These are phyloP conservation scores for Semibalanus balanoides DNA, from an alignment of 1,140 invertebrate species.

Conservation along the genomic window DNA sequence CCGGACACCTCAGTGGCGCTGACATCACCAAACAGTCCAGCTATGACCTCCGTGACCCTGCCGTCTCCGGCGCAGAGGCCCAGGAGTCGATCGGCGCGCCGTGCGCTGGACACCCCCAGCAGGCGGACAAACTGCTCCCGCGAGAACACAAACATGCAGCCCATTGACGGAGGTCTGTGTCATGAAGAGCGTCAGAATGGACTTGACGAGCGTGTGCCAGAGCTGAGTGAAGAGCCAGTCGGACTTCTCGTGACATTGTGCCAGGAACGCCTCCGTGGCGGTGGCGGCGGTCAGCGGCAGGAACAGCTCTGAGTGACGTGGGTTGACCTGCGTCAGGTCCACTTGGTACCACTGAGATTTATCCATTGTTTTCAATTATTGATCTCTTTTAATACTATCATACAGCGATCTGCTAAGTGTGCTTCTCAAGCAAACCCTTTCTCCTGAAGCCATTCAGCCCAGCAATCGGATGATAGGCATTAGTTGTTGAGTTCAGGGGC, in stretches of 20 bases:
- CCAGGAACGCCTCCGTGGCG: constrained; percentile 54
- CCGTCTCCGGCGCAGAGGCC: constrained; percentile 89
- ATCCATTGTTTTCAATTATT: background rate
- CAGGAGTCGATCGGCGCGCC: constrained; percentile 38
- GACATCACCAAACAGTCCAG: constrained; percentile 42
- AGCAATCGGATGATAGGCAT: too few relatives aligned
- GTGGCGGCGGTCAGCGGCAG: constrained; percentile 47
- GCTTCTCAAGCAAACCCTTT: background rate
- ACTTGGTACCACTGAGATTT: background rate
- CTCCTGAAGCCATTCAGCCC: background rate
- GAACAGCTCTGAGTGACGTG: constrained; percentile 33
- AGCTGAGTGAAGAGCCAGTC: constrained; percentile 59
- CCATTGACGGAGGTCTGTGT: constrained; percentile 70
- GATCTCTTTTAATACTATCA: background rate
- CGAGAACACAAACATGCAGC: constrained; percentile 88
- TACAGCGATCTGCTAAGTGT: background rate
- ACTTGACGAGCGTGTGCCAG: constrained; percentile 52
- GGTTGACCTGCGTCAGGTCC: background rate
- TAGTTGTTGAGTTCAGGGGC: too few relatives aligned
- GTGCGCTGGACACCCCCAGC: constrained; percentile 30
- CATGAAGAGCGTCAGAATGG: constrained; percentile 57
- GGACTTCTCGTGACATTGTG: constrained; percentile 51
- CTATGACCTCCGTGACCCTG: constrained; percentile 59
- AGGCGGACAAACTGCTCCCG: constrained; percentile 52
- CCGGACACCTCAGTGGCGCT: constrained; percentile 75